Evolutionary conservation across 2,888 invertebrate species (phyloP).

Genomic region (Orthonevra nobilis): DNA sequence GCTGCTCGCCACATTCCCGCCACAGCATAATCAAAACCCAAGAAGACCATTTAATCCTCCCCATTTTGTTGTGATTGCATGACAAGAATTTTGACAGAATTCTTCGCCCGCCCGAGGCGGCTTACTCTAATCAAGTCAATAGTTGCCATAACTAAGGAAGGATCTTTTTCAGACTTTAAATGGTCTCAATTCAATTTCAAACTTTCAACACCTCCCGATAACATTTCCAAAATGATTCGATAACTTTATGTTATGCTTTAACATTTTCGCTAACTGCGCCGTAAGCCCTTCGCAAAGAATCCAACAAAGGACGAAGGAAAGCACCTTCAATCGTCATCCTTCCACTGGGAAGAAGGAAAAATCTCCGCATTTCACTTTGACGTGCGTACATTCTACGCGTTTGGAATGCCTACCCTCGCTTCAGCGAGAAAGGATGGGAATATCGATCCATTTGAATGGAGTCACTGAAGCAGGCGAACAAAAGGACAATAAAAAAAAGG

Average conservation of each 20-base stretch:
- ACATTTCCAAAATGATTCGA: background rate
- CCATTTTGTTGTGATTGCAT: too few species aligned
- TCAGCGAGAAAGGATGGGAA: constrained; percentile 7
- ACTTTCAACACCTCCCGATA: background rate
- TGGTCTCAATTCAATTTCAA: background rate
- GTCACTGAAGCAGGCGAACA: background rate
- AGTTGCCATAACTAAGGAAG: background rate
- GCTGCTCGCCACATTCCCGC: too few species aligned
- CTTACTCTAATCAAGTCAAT: background rate
- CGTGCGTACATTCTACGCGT: constrained; percentile 15
- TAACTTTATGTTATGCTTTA: background rate
- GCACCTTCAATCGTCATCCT: background rate
- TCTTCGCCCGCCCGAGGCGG: too few species aligned
- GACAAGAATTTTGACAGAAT: too few species aligned
- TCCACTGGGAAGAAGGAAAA: background rate
- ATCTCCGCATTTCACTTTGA: constrained; percentile 38
- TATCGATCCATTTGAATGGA: constrained; percentile 19
- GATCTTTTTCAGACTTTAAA: background rate
- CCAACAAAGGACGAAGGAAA: background rate
- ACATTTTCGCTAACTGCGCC: constrained; percentile 5
- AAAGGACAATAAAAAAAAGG: constrained; percentile 9
- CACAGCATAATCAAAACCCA: too few species aligned
- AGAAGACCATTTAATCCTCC: too few species aligned
- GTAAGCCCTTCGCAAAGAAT: constrained; percentile 1
- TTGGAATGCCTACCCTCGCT: background rate